Conservation (phyloP, 37 sponge, comb jelly and placozoan species). For the Mnemiopsis leidyi region DNA sequence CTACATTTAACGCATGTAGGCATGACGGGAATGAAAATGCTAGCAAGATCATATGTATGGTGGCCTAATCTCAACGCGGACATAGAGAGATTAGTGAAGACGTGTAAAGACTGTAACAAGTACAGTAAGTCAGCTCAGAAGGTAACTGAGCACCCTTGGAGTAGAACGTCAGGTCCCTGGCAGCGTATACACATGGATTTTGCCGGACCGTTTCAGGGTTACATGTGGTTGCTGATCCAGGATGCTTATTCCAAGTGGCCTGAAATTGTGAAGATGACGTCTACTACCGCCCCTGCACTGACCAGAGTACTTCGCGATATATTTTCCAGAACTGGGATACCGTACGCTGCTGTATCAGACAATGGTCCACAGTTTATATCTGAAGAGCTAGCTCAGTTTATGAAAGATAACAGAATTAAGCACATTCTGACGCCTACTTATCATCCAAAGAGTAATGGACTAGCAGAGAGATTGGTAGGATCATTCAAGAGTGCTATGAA, state of each 20-base stretch:
- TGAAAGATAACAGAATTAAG: constrained; percentile 49
- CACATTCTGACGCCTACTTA: constrained; percentile 56
- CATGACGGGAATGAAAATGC: not conserved
- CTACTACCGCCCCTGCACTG: constrained; percentile 3
- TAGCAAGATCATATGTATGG: constrained; percentile 64
- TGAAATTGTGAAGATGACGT: constrained; percentile 62
- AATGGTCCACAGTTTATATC: constrained; percentile 68
- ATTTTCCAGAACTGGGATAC: constrained; percentile 67
- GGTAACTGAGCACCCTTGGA: constrained; percentile 68
- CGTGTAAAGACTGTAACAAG: constrained; percentile 65
- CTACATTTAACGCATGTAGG: constrained; percentile 39
- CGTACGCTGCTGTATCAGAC: constrained; percentile 68
- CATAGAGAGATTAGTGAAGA: constrained; percentile 60
- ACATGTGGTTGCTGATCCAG: constrained; percentile 57
- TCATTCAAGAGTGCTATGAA: constrained; percentile 64
- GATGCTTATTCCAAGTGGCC: constrained; percentile 69
- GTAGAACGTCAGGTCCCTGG: constrained; percentile 69
- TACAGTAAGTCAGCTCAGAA: constrained; percentile 45
- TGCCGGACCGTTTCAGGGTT: constrained; percentile 56
- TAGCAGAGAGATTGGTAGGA: constrained; percentile 59
- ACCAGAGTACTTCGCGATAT: constrained; percentile 50
- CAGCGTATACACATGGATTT: constrained; percentile 66
- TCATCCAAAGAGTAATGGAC: constrained; percentile 66
- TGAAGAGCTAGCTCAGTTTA: constrained; percentile 62
- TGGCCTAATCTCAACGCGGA: constrained; percentile 52